These are phyloP conservation scores for Ichneumoninae sp. DNA, from an alignment of 2,888 invertebrate species.

Conservation along the genomic window DNA sequence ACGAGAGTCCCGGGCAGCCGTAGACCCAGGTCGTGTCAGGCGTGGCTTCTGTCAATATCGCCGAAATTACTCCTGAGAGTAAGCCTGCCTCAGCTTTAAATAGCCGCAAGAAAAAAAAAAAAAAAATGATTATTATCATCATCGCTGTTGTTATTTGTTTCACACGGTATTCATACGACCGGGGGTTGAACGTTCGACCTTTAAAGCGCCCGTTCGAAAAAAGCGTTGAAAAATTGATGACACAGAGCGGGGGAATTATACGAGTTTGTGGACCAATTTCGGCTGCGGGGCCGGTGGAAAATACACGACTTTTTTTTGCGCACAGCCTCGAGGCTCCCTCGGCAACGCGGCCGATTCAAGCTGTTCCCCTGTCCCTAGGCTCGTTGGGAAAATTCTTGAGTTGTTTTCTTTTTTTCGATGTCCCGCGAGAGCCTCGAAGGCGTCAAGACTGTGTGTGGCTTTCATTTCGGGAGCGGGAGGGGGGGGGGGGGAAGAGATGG, in stretches of 20 bases:
- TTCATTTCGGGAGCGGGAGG: not conserved
- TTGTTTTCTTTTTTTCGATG: slow-evolving; percentile 54
- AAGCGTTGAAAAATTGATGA: slow-evolving; percentile 13
- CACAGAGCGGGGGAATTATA: not conserved
- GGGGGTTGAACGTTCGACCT: not conserved
- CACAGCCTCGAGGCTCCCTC: slow-evolving; percentile 16
- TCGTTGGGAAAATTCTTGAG: slow-evolving; percentile 42
- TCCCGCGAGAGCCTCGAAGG: slow-evolving; percentile 57
- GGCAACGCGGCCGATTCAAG: not conserved
- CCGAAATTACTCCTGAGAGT: too few species aligned
- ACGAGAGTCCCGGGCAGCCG: too few species aligned
- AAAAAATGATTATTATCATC: too few species aligned
- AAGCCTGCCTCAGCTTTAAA: not conserved
- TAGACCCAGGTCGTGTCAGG: too few species aligned
- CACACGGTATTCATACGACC: not conserved
- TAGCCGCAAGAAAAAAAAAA: not conserved
- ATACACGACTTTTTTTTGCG: slow-evolving; percentile 4
- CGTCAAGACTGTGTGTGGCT: slow-evolving; percentile 34
- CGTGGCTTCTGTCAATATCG: too few species aligned
- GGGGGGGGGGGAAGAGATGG: not conserved
- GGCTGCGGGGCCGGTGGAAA: not conserved
- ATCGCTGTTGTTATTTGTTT: not conserved
- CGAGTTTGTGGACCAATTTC: slow-evolving; percentile 17
- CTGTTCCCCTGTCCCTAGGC: slow-evolving; percentile 33
- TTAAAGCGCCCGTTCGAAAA: slow-evolving; percentile 13